phyloP scores from a whole-genome alignment of 2,888 invertebrate genomes.

The Epirrhoe tristata region DNA sequence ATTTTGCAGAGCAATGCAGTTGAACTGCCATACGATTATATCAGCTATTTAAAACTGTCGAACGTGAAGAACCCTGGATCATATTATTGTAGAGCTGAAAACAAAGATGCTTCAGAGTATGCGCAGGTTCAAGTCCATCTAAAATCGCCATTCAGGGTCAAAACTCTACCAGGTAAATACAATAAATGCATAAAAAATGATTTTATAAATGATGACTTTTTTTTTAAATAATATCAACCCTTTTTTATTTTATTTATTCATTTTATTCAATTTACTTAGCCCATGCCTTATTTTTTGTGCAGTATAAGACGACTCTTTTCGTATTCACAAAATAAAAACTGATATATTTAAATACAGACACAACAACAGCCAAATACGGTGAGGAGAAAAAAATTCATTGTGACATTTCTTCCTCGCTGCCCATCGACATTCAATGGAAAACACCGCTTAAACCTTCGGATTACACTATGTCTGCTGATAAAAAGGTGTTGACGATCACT shows the following conservation, averaged over 20 bases:
- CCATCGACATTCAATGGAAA: constrained; percentile 21
- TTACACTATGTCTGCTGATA: constrained; percentile 16
- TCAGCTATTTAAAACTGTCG: constrained; percentile 32
- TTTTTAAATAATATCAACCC: too few species aligned
- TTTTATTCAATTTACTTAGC: too few species aligned
- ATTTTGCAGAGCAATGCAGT: constrained; percentile 25
- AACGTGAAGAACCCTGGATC: constrained; percentile 11
- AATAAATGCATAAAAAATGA: neutral
- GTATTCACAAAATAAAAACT: neutral
- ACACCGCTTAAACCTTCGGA: constrained; percentile 19
- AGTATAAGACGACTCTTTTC: too few species aligned
- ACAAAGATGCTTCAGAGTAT: neutral
- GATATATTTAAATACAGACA: constrained; percentile 4
- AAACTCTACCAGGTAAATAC: constrained; percentile 23
- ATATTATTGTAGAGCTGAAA: constrained; percentile 30
- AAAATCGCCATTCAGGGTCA: constrained; percentile 18
- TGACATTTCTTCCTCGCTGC: constrained; percentile 8
- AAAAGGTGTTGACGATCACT: constrained; percentile 26
- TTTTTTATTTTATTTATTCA: too few species aligned
- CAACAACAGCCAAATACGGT: constrained; percentile 9
- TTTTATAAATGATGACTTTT: too few species aligned
- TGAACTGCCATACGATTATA: constrained; percentile 30
- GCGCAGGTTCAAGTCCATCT: constrained; percentile 12
- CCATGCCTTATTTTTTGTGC: too few species aligned
- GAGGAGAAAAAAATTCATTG: constrained; percentile 12